phyloP scores from a whole-genome alignment of 2,888 invertebrate genomes.

The Portevinia maculata region DNA sequence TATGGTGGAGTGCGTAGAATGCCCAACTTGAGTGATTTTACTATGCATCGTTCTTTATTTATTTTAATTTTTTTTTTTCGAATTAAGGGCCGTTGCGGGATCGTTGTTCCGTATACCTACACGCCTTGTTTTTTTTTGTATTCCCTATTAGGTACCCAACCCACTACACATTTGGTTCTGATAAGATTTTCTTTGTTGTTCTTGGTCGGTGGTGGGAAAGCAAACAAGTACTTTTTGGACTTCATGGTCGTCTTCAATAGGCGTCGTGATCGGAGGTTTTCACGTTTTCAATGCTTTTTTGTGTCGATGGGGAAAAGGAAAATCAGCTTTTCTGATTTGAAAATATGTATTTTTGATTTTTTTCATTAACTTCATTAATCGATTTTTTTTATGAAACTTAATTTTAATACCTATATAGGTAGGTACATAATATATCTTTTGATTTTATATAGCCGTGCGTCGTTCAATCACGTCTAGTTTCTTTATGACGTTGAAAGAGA shows the following conservation, averaged over 20 bases:
- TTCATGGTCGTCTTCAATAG: background rate
- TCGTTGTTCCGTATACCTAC: conserved; percentile 21
- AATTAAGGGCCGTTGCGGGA: conserved; percentile 41
- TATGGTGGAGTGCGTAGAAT: conserved; percentile 28
- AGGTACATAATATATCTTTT: too few species aligned
- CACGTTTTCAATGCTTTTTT: conserved; percentile 11
- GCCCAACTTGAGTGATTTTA: conserved; percentile 49
- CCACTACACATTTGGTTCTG: conserved; percentile 24
- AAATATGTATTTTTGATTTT: too few species aligned
- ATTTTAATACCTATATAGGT: too few species aligned
- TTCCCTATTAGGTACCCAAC: background rate
- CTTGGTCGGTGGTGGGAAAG: conserved; percentile 20
- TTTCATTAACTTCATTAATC: too few species aligned
- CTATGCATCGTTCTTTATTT: conserved; percentile 37
- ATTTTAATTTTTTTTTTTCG: conserved; percentile 21
- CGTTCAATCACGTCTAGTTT: too few species aligned
- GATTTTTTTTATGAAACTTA: too few species aligned
- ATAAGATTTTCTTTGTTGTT: conserved; percentile 43
- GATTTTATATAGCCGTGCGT: too few species aligned
- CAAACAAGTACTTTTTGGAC: conserved; percentile 22
- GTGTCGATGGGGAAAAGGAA: background rate
- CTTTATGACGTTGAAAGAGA: too few species aligned
- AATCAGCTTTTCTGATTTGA: conserved; percentile 6
- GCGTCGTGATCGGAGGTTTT: background rate
- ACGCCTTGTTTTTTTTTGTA: conserved; percentile 14